phyloP scores from a whole-genome alignment of 2,113 vertebrate species.

The Plecotus auritus region DNA sequence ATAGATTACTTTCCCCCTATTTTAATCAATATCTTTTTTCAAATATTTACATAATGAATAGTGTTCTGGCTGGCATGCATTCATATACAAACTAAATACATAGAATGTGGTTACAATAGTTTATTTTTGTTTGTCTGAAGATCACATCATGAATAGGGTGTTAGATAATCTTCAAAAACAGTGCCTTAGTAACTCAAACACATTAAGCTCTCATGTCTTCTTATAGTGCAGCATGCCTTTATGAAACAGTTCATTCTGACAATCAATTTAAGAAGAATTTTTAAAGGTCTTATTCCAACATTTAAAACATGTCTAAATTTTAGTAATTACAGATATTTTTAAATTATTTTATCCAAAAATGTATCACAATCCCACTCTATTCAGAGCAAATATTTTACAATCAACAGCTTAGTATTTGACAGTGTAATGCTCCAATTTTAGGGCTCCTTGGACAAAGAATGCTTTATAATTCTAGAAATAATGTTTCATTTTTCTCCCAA shows the following conservation, averaged over 20 bases:
- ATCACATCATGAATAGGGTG: neutral
- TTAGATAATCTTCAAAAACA: neutral
- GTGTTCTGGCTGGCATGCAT: neutral
- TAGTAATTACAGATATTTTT: neutral
- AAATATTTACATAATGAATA: neutral
- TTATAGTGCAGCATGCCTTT: neutral
- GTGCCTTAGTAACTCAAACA: neutral
- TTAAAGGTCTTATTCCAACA: neutral
- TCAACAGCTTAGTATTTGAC: neutral
- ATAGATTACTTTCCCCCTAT: neutral
- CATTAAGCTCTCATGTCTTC: neutral
- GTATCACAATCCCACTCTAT: neutral
- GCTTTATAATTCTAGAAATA: neutral
- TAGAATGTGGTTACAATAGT: neutral
- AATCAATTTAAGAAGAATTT: conserved; percentile 3
- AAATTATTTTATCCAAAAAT: neutral
- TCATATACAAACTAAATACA: neutral
- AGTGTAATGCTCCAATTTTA: neutral
- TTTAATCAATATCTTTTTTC: neutral
- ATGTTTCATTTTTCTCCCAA: neutral
- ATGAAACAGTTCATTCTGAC: neutral
- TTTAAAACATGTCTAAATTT: conserved; percentile 8
- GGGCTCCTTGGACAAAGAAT: neutral
- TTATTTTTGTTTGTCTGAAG: neutral
- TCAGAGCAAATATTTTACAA: neutral